Evolutionary conservation across 1,140 invertebrate genomes (phyloP).

Genomic region (Philaenus spumarius): DNA sequence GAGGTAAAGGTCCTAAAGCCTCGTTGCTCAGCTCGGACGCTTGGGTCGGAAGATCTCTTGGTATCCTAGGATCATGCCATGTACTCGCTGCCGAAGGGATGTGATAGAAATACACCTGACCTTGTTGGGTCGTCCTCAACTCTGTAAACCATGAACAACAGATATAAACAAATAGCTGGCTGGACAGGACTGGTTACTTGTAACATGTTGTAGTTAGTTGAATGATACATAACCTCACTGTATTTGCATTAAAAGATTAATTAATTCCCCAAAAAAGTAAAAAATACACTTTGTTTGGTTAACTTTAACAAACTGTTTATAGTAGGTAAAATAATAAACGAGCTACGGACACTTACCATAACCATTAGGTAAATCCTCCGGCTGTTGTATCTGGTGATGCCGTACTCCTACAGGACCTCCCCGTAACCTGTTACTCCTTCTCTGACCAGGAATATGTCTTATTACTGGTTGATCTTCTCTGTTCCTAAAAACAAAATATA

Average conservation of each 20-base stretch:
- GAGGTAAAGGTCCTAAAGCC: constrained; percentile 74
- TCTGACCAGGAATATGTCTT: constrained; percentile 20
- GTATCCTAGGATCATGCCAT: constrained; percentile 90
- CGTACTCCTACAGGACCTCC: constrained; percentile 27
- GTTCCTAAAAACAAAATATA: not conserved
- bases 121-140: constrained; percentile 91
- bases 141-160: too few species aligned
- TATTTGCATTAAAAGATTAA: too few species aligned
- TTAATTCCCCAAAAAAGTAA: too few species aligned
- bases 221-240: too few species aligned
- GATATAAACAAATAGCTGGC: too few species aligned
- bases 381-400: constrained; percentile 51
- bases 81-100: constrained; percentile 83
- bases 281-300: too few species aligned
- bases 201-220: too few species aligned
- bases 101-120: constrained; percentile 96
- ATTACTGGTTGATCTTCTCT: constrained; percentile 10
- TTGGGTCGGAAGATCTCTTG: constrained; percentile 63
- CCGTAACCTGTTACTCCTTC: constrained; percentile 19
- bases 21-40: constrained; percentile 50
- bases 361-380: constrained; percentile 75
- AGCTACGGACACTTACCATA: constrained; percentile 79
- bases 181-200: too few species aligned
- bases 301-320: too few species aligned
- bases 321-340: too few species aligned